Conservation (phyloP, 1,140 invertebrate species). For the Tachypleus tridentatus region DNA sequence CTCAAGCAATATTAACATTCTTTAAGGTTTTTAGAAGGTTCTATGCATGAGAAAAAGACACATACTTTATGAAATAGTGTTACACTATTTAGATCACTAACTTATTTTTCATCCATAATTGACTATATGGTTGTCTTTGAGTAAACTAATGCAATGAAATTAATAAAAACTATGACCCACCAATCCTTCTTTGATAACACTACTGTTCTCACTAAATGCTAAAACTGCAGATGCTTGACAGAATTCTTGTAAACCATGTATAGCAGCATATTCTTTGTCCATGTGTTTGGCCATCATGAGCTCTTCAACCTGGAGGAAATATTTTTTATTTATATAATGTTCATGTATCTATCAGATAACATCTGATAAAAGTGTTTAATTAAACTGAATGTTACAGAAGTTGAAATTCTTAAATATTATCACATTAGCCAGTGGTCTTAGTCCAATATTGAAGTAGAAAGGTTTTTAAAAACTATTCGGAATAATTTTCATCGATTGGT, state of each 20-base stretch:
- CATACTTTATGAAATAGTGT: too few relatives aligned
- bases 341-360: background rate
- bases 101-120: too few relatives aligned
- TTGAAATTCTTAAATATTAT: too few relatives aligned
- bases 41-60: too few relatives aligned
- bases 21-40: too few relatives aligned
- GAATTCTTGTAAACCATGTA: constrained; percentile 70
- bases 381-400: too few relatives aligned
- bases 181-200: constrained; percentile 58
- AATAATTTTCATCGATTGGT: too few relatives aligned
- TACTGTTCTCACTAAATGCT: constrained; percentile 75
- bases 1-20: too few relatives aligned
- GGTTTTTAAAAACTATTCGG: background rate
- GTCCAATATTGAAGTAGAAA: background rate
- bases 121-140: too few relatives aligned
- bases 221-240: constrained; percentile 67
- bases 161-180: constrained; percentile 37
- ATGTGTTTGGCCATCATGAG: constrained; percentile 53
- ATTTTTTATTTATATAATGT: background rate
- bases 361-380: too few relatives aligned
- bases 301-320: constrained; percentile 57
- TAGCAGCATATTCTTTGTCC: constrained; percentile 95
- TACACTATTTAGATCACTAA: too few relatives aligned
- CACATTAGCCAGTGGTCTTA: background rate
- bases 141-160: constrained; percentile 7